phyloP scores from a whole-genome alignment of 2,113 vertebrate species.

The Herpetotheres cachinnans region DNA sequence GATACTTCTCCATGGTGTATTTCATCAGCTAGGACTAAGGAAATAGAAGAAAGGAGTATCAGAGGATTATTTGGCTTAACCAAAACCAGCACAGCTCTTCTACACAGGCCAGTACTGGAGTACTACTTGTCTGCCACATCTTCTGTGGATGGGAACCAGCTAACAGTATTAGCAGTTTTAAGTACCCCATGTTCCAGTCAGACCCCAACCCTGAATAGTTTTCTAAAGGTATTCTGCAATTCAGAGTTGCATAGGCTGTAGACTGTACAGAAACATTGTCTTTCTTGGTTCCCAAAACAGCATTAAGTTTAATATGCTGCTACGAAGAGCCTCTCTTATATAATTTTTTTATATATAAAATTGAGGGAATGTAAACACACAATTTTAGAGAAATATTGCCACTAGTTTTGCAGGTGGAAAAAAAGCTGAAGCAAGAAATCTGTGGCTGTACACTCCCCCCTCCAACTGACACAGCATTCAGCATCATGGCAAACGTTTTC shows the following conservation, averaged over 20 bases:
- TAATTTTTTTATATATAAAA: neutral
- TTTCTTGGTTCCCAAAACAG: neutral
- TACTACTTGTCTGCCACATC: neutral
- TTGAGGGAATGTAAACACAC: neutral
- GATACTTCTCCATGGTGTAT: neutral
- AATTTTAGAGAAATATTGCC: neutral
- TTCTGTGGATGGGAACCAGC: neutral
- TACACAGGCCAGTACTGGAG: neutral
- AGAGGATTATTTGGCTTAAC: neutral
- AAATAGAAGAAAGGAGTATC: neutral
- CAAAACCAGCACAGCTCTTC: neutral
- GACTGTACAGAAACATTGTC: neutral
- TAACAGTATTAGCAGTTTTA: rapidly evolving
- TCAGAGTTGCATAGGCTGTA: neutral
- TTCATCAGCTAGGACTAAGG: neutral
- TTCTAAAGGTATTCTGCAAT: neutral
- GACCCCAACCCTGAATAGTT: neutral
- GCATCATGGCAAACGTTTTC: neutral
- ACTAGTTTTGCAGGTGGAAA: neutral
- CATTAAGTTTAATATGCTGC: neutral
- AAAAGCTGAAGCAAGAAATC: slow-evolving; percentile 1
- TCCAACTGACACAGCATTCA: neutral
- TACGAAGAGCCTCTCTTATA: neutral
- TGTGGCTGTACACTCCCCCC: neutral
- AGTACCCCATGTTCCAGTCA: neutral